phyloP scores from a whole-genome alignment of 2,888 invertebrate genomes.

The Agriotes lineatus region DNA sequence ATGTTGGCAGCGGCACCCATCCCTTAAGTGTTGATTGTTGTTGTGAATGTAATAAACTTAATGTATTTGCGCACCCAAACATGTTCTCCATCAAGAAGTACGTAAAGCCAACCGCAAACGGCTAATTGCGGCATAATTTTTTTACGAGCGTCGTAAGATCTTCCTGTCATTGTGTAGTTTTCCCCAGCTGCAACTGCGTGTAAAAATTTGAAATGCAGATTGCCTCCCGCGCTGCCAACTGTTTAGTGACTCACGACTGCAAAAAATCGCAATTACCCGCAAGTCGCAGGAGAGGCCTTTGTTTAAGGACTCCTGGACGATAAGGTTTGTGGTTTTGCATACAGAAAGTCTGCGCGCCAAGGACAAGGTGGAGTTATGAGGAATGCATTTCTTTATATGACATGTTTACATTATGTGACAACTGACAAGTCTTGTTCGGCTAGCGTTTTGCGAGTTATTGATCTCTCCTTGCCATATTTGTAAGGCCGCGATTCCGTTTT shows the following conservation, averaged over 20 bases:
- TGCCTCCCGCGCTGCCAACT: background rate
- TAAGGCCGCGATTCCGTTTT: constrained; percentile 32
- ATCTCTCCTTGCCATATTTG: constrained; percentile 38
- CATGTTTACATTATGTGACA: constrained; percentile 51
- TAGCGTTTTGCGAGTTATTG: constrained; percentile 43
- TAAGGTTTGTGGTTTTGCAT: constrained; percentile 49
- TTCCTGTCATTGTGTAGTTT: constrained; percentile 12
- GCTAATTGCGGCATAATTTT: constrained; percentile 24
- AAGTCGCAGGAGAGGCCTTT: background rate
- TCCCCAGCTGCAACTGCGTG: background rate
- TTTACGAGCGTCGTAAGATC: constrained; percentile 1
- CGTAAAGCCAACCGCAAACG: constrained; percentile 17
- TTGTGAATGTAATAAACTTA: constrained; percentile 41
- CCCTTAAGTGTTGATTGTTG: constrained; percentile 42
- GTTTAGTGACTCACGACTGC: background rate
- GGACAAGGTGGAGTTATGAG: constrained; percentile 55
- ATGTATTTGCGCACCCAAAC: constrained; percentile 37
- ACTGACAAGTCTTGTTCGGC: constrained; percentile 43
- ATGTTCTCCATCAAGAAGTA: constrained; percentile 23
- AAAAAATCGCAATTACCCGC: background rate
- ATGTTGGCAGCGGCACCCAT: constrained; percentile 53
- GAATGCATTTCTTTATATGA: constrained; percentile 55
- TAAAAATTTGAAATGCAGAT: background rate
- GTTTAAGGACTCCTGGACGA: constrained; percentile 45
- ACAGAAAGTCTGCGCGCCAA: constrained; percentile 53